A percentile compares a stretch with the other conserved stretches of the same genome.
Conservation (phyloP, 2,797 vertebrate species). For the Sebastes paucispinis region DNA sequence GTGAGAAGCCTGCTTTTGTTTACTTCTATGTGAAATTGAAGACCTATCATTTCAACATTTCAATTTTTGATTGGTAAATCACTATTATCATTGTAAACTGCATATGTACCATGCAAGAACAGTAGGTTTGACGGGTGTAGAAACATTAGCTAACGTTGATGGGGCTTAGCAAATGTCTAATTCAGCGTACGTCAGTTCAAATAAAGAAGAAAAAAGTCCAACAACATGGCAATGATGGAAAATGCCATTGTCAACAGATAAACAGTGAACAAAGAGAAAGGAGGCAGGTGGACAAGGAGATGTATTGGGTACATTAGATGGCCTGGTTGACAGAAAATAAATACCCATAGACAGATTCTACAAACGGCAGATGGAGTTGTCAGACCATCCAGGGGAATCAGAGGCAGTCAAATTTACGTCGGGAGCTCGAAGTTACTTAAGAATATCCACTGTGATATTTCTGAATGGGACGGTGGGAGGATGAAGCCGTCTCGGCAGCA, state of each 20-base stretch:
- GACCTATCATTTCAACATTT: not conserved
- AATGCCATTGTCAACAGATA: not conserved
- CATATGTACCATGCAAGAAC: not conserved
- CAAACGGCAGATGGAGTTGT: constrained; percentile 11
- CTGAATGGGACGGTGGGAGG: not conserved
- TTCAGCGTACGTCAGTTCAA: not conserved
- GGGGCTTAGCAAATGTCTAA: not conserved
- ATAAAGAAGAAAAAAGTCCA: not conserved
- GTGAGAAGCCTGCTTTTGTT: not conserved
- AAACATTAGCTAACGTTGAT: not conserved
- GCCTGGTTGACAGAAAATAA: not conserved
- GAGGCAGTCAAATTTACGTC: constrained; percentile 7
- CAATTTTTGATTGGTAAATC: not conserved
- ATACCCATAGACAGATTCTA: not conserved
- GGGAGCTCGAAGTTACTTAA: not conserved
- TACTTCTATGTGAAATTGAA: not conserved
- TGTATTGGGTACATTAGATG: not conserved
- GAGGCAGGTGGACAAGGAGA: not conserved
- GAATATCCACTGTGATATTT: constrained; percentile 7
- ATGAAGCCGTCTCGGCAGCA: not conserved
- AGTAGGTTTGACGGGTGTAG: not conserved
- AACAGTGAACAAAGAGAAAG: not conserved
- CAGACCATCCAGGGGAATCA: not conserved
- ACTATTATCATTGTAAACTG: not conserved
- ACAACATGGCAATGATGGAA: not conserved